phyloP scores from a whole-genome alignment of 2,888 invertebrate species.

The Drosophila rubida region DNA sequence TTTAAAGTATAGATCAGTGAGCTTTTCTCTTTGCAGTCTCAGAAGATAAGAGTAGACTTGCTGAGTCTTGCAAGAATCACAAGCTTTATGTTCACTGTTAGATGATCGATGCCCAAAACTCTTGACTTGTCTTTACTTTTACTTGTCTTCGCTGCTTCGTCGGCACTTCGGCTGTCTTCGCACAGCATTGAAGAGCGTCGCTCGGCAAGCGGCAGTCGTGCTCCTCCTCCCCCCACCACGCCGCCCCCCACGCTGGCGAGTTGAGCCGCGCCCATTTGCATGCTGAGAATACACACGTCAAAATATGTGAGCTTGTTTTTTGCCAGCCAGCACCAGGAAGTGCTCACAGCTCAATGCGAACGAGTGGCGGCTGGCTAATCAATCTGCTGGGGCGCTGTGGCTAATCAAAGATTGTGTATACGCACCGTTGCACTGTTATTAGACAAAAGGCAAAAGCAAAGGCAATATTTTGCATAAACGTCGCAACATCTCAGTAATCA shows the following conservation, averaged over 20 bases:
- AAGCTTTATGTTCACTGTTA: too few relatives aligned
- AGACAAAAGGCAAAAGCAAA: conserved; percentile 35
- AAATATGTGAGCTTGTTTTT: background rate
- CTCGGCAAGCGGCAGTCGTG: too few relatives aligned
- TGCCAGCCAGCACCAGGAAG: conserved; percentile 17
- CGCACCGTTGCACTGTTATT: conserved; percentile 70
- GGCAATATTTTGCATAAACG: conserved; percentile 74
- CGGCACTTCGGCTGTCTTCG: background rate
- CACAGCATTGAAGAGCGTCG: background rate
- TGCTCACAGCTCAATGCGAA: conserved; percentile 10
- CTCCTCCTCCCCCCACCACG: background rate
- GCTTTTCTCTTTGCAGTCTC: too few relatives aligned
- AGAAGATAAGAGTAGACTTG: too few relatives aligned
- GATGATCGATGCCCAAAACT: too few relatives aligned
- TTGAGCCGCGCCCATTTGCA: conserved; percentile 7
- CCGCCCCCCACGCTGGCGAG: background rate
- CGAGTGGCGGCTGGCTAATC: conserved; percentile 22
- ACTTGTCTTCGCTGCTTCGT: background rate
- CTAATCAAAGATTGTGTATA: conserved; percentile 74
- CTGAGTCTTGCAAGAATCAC: too few relatives aligned
- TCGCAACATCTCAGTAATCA: conserved; percentile 63
- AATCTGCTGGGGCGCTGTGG: conserved; percentile 14
- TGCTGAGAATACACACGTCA: background rate
- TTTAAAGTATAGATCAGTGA: too few relatives aligned
- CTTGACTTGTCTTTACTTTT: background rate